Base-by-base conservation (phyloP, 2,797 vertebrate species). In the Poecile montanus region DNA sequence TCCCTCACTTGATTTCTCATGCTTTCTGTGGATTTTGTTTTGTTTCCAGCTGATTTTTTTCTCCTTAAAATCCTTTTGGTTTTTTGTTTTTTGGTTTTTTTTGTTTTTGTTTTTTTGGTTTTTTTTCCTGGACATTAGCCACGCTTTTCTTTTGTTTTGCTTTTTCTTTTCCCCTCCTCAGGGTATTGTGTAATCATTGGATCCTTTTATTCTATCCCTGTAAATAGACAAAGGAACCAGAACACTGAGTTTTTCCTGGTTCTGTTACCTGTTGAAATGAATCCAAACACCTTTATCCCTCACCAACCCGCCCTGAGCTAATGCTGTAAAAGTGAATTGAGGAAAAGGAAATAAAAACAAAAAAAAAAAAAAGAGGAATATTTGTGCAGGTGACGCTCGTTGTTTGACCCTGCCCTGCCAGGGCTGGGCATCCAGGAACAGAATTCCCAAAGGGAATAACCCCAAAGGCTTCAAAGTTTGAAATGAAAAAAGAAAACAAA, bases 151-250 rank as follows among this genome's bases (percentile, higher is more conserved):
- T 87, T 87, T 34, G 72, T 30, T 94, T 76, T 60, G 25, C 1
- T 25, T 38, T 87, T 32, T 22, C 40, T 85, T 30, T 8, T 1
- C 2, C 7, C 4, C 8, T 54, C 13, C 10, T 54, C 10, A 10
- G 47, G 77, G 60, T 88, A 51, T 66, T 92, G 77, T 87, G 78
- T 57, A 94, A 89, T 67, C 57, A 8, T 30, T 51, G 38, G 80
- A 56, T 91, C 86, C 81, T 85, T 84, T 94, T 56, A 70, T 85
- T 94, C 38, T 21, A 4, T 42, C 74, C 61, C 32, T 89, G 86
- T 77, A 93, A 89, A 82, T 5, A 91, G 93, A 75, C 36, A 53
- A 44, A 82, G 42, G 71, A 67, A 38, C 32, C 4, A 29, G 78
- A 62, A 45, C 87, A 79, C 16, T 5, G 70, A 76, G 86, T 75